phyloP scores from a whole-genome alignment of 2,113 vertebrate species.

The Clarias batrachus region DNA sequence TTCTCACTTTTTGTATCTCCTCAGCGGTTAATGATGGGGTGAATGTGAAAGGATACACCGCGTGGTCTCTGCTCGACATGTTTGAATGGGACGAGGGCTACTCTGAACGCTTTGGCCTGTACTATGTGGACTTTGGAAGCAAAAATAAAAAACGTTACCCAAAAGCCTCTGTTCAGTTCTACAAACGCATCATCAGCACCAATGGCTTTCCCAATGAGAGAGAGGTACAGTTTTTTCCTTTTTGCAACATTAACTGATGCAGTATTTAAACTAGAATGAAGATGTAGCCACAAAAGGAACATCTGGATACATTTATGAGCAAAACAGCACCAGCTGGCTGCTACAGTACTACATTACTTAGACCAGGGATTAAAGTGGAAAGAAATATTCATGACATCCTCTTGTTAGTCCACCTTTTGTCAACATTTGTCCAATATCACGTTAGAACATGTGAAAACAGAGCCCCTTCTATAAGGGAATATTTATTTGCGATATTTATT shows the following conservation, averaged over 20 bases:
- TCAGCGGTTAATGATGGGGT: conserved; percentile 87
- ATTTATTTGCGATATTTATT: background rate
- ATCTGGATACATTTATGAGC: conserved; percentile 12
- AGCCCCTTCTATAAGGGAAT: background rate
- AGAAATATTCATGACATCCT: conserved; percentile 5
- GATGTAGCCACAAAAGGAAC: conserved; percentile 4
- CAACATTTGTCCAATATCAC: background rate
- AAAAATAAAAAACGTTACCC: conserved; percentile 82
- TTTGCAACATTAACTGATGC: background rate
- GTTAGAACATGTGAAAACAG: background rate
- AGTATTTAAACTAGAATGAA: background rate
- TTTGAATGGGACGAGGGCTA: conserved; percentile 92
- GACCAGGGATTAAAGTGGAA: background rate
- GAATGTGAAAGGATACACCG: conserved; percentile 84
- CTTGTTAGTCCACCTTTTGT: background rate
- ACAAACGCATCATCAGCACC: conserved; percentile 82
- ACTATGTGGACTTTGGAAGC: conserved; percentile 80
- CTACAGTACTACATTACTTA: conserved; percentile 3
- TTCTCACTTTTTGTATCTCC: background rate
- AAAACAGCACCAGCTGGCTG: conserved; percentile 22
- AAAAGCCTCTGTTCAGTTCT: conserved; percentile 85
- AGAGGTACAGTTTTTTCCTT: conserved; percentile 71
- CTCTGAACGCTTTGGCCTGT: conserved; percentile 85
- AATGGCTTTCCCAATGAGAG: conserved; percentile 84
- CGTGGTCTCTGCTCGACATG: conserved; percentile 88